phyloP scores from a whole-genome alignment of 2,888 invertebrate genomes.

The Gymnoscelis rufifasciata region DNA sequence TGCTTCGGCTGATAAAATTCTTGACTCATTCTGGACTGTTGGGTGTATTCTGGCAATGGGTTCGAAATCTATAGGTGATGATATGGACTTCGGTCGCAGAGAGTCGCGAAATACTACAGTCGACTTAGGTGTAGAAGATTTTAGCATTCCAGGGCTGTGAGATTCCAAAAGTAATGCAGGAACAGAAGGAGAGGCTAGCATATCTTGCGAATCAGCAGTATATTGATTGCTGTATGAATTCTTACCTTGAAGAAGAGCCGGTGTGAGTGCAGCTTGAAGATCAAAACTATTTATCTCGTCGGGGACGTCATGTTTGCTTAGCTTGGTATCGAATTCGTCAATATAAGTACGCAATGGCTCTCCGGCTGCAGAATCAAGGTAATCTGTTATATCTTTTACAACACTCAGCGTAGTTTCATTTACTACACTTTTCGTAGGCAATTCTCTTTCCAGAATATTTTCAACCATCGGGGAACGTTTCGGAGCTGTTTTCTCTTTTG shows the following conservation, averaged over 20 bases:
- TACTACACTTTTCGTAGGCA: constrained; percentile 28
- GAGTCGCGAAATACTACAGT: constrained; percentile 5
- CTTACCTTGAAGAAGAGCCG: constrained; percentile 32
- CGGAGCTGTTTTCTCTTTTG: constrained; percentile 34
- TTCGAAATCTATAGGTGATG: constrained; percentile 24
- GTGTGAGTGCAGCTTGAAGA: constrained; percentile 25
- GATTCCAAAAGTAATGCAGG: constrained; percentile 32
- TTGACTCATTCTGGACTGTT: constrained; percentile 17
- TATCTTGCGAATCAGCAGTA: constrained; percentile 11
- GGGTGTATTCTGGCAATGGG: constrained; percentile 19
- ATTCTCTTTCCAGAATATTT: constrained; percentile 26
- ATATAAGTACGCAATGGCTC: constrained; percentile 65
- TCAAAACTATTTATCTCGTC: constrained; percentile 34
- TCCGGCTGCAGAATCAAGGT: constrained; percentile 63
- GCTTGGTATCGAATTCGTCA: constrained; percentile 66
- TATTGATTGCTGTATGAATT: constrained; percentile 12
- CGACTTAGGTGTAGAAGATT: constrained; percentile 16
- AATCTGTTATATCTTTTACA: constrained; percentile 57
- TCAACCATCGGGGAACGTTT: constrained; percentile 30
- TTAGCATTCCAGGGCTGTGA: constrained; percentile 16
- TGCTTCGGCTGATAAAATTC: constrained; percentile 13
- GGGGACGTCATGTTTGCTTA: constrained; percentile 43
- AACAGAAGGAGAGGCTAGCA: constrained; percentile 14
- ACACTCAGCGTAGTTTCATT: constrained; percentile 27
- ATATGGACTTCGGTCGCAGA: constrained; percentile 15